Base-by-base conservation (phyloP, 2,888 invertebrate species). In the Polydrusus pterygomalis region DNA sequence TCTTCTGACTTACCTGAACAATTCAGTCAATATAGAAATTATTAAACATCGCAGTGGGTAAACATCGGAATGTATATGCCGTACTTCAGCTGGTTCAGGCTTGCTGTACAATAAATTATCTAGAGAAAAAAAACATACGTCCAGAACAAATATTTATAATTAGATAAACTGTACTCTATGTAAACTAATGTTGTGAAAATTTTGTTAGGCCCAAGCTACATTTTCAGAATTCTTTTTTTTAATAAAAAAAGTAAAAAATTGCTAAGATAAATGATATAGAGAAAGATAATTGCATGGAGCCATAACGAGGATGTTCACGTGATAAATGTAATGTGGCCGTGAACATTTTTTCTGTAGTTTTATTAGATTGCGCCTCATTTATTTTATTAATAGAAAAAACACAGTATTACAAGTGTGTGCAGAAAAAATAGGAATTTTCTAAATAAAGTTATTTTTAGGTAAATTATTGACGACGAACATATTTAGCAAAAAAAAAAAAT, bases 311-410 rank as follows among this genome's bases (percentile, higher is more conserved):
- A 65, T 65, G 65, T 34, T 65, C 65, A 49, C 51, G 34, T 49
- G 65, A 65, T 30, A 65, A 65, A 65, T 65, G 51, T 49, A 43
- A 49, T 51, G 25, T 47, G 65, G 30, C 65, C 20, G 65, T 65
- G 65, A 65, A 34, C 65, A 65, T 51, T 65, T 65, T 65, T 56
- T 51, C 40, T 45, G 38, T 34, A 65, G 65, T 51, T 54, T 67
- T 67, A 67, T 67, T 38, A 54, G 67, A 67, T 67, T 67, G 18
- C 3, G 17, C 30, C 54, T 67, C 54, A 18, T 67, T 49, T 51
- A 17, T 51, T 51, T 17, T 60, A 60, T 38, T 60, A 60, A 60
- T 38, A 60, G 58, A 11, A 60, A 60, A 25, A 60, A 38, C 25
- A 13, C 54, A 51, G 30, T 54, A 18, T 51, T 25, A 17, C 20